Percentiles rank a stretch among this genome's conserved stretches.
These are phyloP conservation scores for Sinopyrophorus schimmeli DNA, from an alignment of 2,888 invertebrate species.

Conservation along the genomic window DNA sequence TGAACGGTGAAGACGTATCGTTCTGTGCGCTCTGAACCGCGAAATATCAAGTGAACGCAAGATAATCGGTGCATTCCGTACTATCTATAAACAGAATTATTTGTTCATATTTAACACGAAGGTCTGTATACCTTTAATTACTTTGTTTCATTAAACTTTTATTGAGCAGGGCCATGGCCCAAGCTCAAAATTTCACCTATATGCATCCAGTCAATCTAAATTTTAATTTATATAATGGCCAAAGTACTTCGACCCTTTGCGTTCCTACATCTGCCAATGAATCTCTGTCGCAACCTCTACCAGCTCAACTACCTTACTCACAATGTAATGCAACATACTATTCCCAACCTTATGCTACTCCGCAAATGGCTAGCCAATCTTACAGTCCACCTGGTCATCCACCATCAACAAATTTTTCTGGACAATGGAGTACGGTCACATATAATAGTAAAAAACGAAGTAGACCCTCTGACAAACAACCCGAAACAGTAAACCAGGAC, in stretches of 20 bases:
- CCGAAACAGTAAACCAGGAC: slow-evolving; percentile 3
- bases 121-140: neutral
- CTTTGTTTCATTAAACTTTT: neutral
- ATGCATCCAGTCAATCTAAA: neutral
- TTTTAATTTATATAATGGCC: slow-evolving; percentile 1
- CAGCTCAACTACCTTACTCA: slow-evolving; percentile 6
- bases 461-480: neutral
- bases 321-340: slow-evolving; percentile 7
- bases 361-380: slow-evolving; percentile 7
- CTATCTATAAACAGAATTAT: neutral
- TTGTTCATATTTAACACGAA: neutral
- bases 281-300: slow-evolving; percentile 5
- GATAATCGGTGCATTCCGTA: slow-evolving; percentile 5
- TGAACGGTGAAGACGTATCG: slow-evolving; percentile 13
- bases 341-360: slow-evolving; percentile 1
- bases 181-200: slow-evolving; percentile 2
- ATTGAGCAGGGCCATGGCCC: neutral
- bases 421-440: slow-evolving; percentile 4
- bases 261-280: neutral
- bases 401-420: slow-evolving; percentile 2
- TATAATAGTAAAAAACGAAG: slow-evolving; percentile 4
- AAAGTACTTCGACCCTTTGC: neutral
- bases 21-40: slow-evolving; percentile 7
- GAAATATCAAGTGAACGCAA: slow-evolving; percentile 8
- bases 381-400: slow-evolving; percentile 5